These are phyloP conservation scores for Takifugu flavidus DNA, from an alignment of 2,113 vertebrate genomes.

Conservation along the genomic window DNA sequence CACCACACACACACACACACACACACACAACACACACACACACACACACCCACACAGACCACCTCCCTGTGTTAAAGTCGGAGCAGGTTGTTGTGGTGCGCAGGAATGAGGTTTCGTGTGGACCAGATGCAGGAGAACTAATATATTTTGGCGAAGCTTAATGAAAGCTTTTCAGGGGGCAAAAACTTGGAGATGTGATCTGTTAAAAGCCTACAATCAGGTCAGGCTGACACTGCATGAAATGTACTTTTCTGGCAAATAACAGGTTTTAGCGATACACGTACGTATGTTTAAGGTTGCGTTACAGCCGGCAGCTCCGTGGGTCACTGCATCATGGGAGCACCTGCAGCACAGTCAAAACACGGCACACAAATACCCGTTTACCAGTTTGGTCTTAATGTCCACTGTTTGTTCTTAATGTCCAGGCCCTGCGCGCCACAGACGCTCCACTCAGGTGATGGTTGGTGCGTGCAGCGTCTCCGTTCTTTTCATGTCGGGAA, in stretches of 20 bases:
- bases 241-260: slow-evolving; percentile 11
- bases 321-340: too few relatives aligned
- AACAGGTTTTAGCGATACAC: neutral
- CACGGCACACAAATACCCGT: slow-evolving; percentile 4
- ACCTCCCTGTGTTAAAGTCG: neutral
- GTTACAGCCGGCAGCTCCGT: slow-evolving; percentile 1
- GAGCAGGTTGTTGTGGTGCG: neutral
- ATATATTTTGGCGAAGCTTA: neutral
- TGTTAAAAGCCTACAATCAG: slow-evolving; percentile 16
- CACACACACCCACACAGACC: neutral
- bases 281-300: neutral
- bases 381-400: neutral
- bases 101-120: neutral
- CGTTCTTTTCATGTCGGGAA: too few relatives aligned
- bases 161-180: neutral
- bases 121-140: neutral
- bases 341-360: slow-evolving; percentile 29
- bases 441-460: too few relatives aligned
- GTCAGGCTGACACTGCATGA: slow-evolving; percentile 24
- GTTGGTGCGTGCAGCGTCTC: too few relatives aligned
- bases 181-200: slow-evolving; percentile 3
- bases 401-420: too few relatives aligned
- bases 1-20: too few relatives aligned
- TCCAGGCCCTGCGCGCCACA: too few relatives aligned
- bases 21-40: too few relatives aligned